Conservation (phyloP, 2,113 vertebrate species). For the Spilogale gracilis region DNA sequence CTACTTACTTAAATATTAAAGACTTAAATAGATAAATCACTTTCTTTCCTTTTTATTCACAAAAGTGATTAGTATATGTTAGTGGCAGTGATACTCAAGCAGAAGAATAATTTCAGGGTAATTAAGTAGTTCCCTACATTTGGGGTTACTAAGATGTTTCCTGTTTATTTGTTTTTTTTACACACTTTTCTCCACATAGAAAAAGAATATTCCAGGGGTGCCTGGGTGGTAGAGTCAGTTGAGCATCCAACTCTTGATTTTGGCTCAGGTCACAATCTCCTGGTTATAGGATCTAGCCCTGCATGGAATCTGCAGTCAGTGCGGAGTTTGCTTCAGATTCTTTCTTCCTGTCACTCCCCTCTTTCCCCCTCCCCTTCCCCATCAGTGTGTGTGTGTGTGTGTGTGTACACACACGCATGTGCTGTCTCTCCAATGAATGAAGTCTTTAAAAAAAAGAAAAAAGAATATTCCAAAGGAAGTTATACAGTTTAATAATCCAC, state of each 20-base stretch:
- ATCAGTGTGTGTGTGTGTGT: too few relatives aligned
- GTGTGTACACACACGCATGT: too few relatives aligned
- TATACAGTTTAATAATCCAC: neutral
- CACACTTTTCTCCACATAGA: neutral
- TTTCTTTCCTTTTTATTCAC: neutral
- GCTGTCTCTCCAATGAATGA: neutral
- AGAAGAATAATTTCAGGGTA: conserved; percentile 27
- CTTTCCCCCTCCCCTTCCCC: neutral
- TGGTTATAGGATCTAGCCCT: neutral
- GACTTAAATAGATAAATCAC: neutral
- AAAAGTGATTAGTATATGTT: neutral
- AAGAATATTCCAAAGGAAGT: neutral
- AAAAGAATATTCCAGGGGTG: neutral
- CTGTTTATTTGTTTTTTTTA: neutral
- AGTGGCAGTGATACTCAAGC: neutral
- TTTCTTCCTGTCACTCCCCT: neutral
- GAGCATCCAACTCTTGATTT: neutral
- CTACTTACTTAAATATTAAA: neutral
- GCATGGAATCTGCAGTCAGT: neutral
- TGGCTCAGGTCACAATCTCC: neutral
- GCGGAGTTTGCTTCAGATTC: neutral
- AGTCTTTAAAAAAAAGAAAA: neutral
- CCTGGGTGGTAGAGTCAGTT: neutral
- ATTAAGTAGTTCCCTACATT: neutral
- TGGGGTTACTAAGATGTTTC: neutral